Evolutionary conservation across 2,113 vertebrate genomes (phyloP).

Genomic region (Mormyrus iriodes): DNA sequence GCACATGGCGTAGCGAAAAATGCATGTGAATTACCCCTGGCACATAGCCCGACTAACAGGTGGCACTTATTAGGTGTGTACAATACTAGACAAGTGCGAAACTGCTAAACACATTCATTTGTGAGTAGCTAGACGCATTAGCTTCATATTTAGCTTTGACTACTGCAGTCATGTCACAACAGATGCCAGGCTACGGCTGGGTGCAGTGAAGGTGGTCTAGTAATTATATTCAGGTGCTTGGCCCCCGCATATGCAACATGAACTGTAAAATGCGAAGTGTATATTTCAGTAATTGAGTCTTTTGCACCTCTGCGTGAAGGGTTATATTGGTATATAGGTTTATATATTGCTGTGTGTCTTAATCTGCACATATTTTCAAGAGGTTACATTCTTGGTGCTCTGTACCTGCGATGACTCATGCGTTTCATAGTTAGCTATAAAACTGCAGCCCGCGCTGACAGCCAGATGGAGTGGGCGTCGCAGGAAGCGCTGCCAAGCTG

Average conservation of each 20-base stretch:
- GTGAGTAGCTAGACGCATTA: constrained; percentile 1
- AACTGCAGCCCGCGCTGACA: neutral
- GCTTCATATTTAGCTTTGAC: constrained; percentile 3
- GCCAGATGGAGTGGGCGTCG: constrained; percentile 1
- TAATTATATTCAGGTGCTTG: neutral
- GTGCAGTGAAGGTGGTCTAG: neutral
- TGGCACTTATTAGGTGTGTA: neutral
- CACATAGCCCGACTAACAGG: neutral
- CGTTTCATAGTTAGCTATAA: neutral
- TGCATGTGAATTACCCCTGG: neutral
- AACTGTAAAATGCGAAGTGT: neutral
- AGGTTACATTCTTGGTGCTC: neutral
- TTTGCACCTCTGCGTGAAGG: neutral
- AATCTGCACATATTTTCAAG: neutral
- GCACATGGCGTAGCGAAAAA: neutral
- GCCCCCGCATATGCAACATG: neutral
- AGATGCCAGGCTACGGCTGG: neutral
- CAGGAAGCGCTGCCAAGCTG: neutral
- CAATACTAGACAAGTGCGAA: constrained; percentile 2
- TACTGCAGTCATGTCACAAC: constrained; percentile 2
- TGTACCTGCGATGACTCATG: neutral
- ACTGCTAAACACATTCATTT: constrained; percentile 8
- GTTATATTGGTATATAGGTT: neutral
- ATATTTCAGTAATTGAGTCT: neutral
- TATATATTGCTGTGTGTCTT: neutral